Conservation (phyloP, 2,113 vertebrate species). For the Ophiodon elongatus region DNA sequence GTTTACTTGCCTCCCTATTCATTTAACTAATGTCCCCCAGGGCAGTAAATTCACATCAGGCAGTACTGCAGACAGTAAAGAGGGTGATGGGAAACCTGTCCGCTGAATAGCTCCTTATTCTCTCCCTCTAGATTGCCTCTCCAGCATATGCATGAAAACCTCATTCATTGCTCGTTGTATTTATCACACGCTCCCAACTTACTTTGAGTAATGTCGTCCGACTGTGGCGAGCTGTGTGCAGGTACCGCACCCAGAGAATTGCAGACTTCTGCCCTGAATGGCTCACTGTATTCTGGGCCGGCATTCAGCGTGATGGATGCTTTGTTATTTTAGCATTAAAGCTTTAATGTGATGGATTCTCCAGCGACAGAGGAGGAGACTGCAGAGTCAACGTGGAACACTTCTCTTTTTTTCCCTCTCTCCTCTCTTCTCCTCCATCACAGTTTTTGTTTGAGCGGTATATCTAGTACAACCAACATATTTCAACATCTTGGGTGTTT, state of each 20-base stretch:
- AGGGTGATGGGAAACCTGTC: constrained; percentile 65
- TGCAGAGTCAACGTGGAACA: constrained; percentile 46
- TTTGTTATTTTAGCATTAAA: constrained; percentile 82
- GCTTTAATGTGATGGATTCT: constrained; percentile 80
- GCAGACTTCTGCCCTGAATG: constrained; percentile 46
- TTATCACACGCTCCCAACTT: constrained; percentile 49
- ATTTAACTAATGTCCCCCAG: constrained; percentile 72
- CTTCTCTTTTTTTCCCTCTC: neutral
- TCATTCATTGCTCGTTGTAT: constrained; percentile 44
- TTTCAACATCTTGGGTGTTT: constrained; percentile 14
- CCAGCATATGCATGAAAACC: constrained; percentile 56
- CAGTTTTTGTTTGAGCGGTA: constrained; percentile 1
- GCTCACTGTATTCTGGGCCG: constrained; percentile 52
- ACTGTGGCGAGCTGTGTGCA: constrained; percentile 7
- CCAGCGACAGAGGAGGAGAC: constrained; percentile 49
- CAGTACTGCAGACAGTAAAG: constrained; percentile 57
- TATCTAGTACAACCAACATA: constrained; percentile 23
- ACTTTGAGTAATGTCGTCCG: constrained; percentile 43
- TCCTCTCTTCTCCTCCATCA: neutral
- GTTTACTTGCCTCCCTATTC: constrained; percentile 67
- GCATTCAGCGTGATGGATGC: constrained; percentile 75
- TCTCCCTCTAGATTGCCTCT: constrained; percentile 44
- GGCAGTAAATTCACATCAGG: constrained; percentile 69
- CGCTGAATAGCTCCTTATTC: constrained; percentile 57
- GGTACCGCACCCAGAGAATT: constrained; percentile 35